Base-by-base conservation (phyloP, 2,888 invertebrate genomes). In the Himalopsyche japonica region DNA sequence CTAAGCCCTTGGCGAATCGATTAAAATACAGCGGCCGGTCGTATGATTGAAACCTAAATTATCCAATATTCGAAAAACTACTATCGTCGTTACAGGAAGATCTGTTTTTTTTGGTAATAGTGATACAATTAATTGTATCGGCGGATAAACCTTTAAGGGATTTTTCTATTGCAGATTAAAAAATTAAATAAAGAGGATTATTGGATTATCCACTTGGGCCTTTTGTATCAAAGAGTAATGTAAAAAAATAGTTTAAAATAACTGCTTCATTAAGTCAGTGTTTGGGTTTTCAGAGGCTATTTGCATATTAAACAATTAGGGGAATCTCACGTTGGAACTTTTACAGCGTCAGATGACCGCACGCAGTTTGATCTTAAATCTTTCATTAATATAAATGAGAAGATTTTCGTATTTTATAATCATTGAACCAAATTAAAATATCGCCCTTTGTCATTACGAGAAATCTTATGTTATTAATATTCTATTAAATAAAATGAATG, bases 231-330 rank as follows among this genome's bases (percentile, higher is more conserved):
- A 57, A 57, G 57, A 57, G 57, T 57, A 57, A 57, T 57, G 57
- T 57, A 57, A 20, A 57, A 57, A 57, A 57, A n/a, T n/a, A 57
- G 57, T 57, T 57, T 20, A 57, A 57, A 57, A 57, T 57, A 82
- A 82, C 49, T 49, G 82, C 77, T 82, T 82, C 77, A 76, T 76
- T 77, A 76, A 77, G 82, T 77, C 76, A n/a, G 24, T 32, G 82
- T 76, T 79, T 20, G 48, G 77, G 32, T 48, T 57, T 24, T 15
- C 70, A 27, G 20, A 7, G 82, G 48, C 48, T 48, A 82, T 82
- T 82, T 82, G 82, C 82, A 82, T 82, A 57, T 77, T 48, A 82
- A 82, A 77, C 82, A 82, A 82, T 82, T 82, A 43, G 43, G 79
- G 34, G 37, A 24, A 20, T 18, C 79, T 18, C 7, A 24, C 37